A percentile compares a stretch with the other conserved stretches of the same genome.
These are phyloP conservation scores for Archaeoteleia sp. DNA, from an alignment of 2,888 invertebrate genomes.

Conservation along the genomic window DNA sequence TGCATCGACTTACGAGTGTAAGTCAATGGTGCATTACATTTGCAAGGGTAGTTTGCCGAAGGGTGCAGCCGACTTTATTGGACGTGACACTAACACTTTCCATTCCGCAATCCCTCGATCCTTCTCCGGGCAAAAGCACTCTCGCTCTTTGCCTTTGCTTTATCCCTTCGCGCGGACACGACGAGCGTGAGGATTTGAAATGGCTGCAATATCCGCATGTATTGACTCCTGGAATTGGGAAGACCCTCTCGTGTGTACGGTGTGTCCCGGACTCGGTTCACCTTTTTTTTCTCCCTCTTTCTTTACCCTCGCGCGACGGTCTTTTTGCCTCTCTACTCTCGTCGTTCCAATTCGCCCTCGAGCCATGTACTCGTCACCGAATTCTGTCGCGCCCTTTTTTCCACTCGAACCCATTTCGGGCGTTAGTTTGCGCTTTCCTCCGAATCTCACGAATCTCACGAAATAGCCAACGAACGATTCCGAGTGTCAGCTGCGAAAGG, in stretches of 20 bases:
- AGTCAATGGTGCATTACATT: constrained; percentile 66
- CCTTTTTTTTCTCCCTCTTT: constrained; percentile 28
- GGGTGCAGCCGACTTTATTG: constrained; percentile 67
- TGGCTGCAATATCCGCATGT: constrained; percentile 68
- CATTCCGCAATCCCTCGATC: constrained; percentile 15
- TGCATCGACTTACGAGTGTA: constrained; percentile 57
- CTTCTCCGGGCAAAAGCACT: constrained; percentile 34
- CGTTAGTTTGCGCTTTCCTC: not conserved
- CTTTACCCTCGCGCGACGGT: constrained; percentile 1
- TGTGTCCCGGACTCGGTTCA: constrained; percentile 46
- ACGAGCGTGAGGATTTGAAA: constrained; percentile 63
- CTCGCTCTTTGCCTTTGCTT: constrained; percentile 28
- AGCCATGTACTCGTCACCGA: constrained; percentile 8
- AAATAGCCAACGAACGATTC: constrained; percentile 31
- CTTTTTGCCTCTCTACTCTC: constrained; percentile 7
- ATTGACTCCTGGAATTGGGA: constrained; percentile 68
- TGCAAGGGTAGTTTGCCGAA: constrained; percentile 57
- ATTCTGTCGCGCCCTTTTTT: constrained; percentile 32
- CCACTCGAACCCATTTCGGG: constrained; percentile 13
- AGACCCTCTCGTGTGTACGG: constrained; percentile 56
- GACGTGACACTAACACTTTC: constrained; percentile 64
- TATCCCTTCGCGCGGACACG: constrained; percentile 50
- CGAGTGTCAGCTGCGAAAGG: constrained; percentile 26
- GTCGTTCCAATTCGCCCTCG: constrained; percentile 16
- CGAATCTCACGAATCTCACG: constrained; percentile 8